phyloP scores from a whole-genome alignment of 2,113 vertebrate species.

The Otolemur garnettii region DNA sequence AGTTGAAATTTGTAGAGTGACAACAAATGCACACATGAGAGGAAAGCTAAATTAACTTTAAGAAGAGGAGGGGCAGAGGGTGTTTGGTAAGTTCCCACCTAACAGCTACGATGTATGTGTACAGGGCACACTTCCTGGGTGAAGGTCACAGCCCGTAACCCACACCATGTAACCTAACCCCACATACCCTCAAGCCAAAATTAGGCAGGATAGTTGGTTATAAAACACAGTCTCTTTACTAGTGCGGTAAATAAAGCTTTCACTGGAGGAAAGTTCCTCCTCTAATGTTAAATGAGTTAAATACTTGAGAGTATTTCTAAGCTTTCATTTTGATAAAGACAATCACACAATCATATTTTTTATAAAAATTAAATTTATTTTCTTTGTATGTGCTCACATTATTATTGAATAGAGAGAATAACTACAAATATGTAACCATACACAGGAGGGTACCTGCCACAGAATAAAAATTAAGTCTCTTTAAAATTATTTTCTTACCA shows the following conservation, averaged over 20 bases:
- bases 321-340: neutral
- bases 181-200: no score
- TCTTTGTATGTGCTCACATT: neutral
- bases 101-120: no score
- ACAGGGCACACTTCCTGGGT: no score
- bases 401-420: neutral
- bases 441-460: neutral
- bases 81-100: no score
- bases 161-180: no score
- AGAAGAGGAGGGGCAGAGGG: no score
- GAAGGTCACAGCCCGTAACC: no score
- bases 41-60: no score
- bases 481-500: constrained; percentile 47
- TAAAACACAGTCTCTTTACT: neutral
- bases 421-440: neutral
- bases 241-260: neutral
- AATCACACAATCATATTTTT: neutral
- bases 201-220: no score
- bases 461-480: neutral
- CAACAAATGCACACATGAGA: no score
- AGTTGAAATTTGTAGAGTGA: no score
- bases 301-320: neutral
- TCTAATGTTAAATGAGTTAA: neutral
- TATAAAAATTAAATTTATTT: constrained; percentile 8
- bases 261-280: neutral